These are phyloP conservation scores for Ectropis grisescens DNA, from an alignment of 1,140 invertebrate species.

Conservation along the genomic window DNA sequence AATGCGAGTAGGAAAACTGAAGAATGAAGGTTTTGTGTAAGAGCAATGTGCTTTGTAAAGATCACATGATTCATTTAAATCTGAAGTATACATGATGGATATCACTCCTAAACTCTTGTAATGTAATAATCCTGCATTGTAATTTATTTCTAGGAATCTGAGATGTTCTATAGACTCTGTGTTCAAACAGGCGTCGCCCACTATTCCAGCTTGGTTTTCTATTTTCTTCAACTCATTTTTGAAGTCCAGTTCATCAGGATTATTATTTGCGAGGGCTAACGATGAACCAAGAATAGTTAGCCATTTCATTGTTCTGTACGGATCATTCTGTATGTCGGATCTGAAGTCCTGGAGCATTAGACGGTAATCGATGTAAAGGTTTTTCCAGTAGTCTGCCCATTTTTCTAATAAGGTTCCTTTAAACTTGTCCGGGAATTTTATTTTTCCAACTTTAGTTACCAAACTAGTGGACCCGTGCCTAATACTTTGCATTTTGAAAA, in stretches of 20 bases:
- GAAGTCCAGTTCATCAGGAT: constrained; percentile 77
- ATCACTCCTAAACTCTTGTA: constrained; percentile 77
- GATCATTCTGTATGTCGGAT: constrained; percentile 71
- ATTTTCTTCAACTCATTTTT: constrained; percentile 71
- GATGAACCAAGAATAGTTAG: too few relatives aligned
- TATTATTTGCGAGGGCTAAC: too few relatives aligned
- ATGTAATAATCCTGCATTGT: constrained; percentile 77
- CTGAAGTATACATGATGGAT: constrained; percentile 82
- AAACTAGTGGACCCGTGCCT: too few relatives aligned
- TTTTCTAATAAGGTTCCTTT: constrained; percentile 76
- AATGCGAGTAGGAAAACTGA: constrained; percentile 75
- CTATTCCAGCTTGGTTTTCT: constrained; percentile 75
- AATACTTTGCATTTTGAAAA: too few relatives aligned
- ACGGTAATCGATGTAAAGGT: constrained; percentile 72
- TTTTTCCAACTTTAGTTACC: constrained; percentile 5
- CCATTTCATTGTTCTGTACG: constrained; percentile 66
- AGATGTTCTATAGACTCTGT: constrained; percentile 75
- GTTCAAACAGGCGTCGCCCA: constrained; percentile 77
- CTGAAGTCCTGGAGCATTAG: constrained; percentile 72
- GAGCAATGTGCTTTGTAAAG: constrained; percentile 81
- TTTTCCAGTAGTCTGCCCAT: constrained; percentile 76
- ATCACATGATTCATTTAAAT: constrained; percentile 75
- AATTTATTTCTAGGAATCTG: constrained; percentile 73
- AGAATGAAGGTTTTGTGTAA: constrained; percentile 75
- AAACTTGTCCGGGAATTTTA: constrained; percentile 64